Evolutionary conservation across 2,797 vertebrate species (phyloP).

Genomic region (Myioborus miniatus): DNA sequence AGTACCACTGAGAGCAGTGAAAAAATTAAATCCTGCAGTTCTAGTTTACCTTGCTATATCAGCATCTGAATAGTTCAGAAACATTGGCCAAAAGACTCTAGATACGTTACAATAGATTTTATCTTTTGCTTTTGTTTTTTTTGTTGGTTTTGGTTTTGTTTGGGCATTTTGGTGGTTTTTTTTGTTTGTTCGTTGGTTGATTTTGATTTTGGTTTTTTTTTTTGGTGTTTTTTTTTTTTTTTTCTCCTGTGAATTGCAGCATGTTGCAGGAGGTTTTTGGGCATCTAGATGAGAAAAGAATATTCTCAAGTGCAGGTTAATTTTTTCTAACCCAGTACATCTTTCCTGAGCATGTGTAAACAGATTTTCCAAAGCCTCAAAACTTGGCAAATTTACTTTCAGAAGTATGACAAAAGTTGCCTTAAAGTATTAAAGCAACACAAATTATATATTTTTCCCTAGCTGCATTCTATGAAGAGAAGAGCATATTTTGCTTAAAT

Average conservation of each 20-base stretch:
- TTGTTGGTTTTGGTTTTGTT: background rate
- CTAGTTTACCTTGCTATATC: background rate
- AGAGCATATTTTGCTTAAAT: background rate
- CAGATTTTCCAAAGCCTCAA: background rate
- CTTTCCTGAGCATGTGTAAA: background rate
- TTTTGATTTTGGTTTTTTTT: background rate
- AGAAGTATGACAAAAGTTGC: background rate
- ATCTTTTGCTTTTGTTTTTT: background rate
- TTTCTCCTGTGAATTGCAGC: background rate
- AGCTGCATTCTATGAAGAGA: background rate
- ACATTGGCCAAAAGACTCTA: background rate
- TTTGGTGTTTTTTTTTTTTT: background rate
- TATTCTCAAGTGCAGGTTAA: background rate
- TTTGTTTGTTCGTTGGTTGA: background rate
- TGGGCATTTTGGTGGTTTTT: too few relatives aligned
- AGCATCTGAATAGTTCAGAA: background rate
- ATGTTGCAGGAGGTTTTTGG: background rate
- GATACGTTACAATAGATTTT: background rate
- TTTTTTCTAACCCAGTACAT: background rate
- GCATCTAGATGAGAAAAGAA: background rate
- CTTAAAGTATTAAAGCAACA: background rate
- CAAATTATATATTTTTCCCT: background rate
- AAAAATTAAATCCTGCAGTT: background rate
- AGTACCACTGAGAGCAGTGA: background rate
- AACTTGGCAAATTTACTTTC: background rate